Evolutionary conservation across 2,113 vertebrate genomes (phyloP), one percentile per base, ranked within the genome.

Genomic region (Condylura cristata): DNA sequence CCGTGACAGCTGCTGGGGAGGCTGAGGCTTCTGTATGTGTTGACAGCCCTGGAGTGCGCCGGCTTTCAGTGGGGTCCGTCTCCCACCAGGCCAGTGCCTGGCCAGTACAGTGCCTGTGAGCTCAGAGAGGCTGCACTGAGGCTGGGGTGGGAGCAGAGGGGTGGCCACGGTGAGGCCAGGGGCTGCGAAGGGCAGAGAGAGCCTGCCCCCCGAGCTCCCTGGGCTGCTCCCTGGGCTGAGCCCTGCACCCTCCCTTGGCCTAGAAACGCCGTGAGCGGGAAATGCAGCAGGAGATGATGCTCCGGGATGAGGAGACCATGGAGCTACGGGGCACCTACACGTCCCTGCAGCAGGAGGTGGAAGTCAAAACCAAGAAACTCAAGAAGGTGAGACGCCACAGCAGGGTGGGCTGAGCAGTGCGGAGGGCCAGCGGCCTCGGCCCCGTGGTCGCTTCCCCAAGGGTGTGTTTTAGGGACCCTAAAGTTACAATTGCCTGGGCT

Each of bases 331-430:
- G 99, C 91, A 99, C 99, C 0, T 99, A 98, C 97, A 99, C 99
- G 0, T 99, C 99, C 76, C 97, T 99, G 97, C 99, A 99, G 97
- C 99, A 99, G 97, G 99, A 99, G 97, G 99, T 99, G 93, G 99
- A 99, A 95, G 98, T 99, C 74, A 99, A 99, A 97, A 99, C 99
- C 96, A 99, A 99, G 98, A 99, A 99, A 93, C 99, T 99, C 92
- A 99, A 99, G 96, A 99, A 99, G 99, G 99, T 99, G 94, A 97
- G 98, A 13, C 0, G 37, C 37, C 2, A 1, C 39, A 0, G 56
- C 20, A 16, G 53, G 41, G 28, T 2, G 0, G 39, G 30, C 17
- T 34, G 2, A 0, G 48, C 86, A 32, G 51, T 60, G 53, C 86
- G 13, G 79, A 37, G 65, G 46, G 41, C 32, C 63, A 1, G 26